These are phyloP conservation scores for Hormaphis cornu DNA, from an alignment of 1,140 invertebrate species.

Conservation along the genomic window DNA sequence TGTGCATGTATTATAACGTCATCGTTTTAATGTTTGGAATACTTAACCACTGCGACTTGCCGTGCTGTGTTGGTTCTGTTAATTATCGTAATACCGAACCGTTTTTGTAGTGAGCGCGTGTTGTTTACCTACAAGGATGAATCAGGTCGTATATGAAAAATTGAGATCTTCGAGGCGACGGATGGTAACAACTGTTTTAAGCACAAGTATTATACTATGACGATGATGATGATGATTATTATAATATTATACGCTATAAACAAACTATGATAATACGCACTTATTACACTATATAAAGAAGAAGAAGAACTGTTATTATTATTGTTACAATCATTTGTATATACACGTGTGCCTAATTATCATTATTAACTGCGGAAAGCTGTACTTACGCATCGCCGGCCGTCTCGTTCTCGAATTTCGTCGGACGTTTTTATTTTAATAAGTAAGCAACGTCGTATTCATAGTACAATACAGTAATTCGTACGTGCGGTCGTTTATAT, in stretches of 20 bases:
- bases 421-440: background rate
- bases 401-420: slow-evolving; percentile 19
- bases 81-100: slow-evolving; percentile 1
- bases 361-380: background rate
- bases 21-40: no score
- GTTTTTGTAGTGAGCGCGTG: background rate
- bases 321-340: no score
- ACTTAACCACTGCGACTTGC: background rate
- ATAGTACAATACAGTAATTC: background rate
- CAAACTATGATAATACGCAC: no score
- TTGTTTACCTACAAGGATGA: background rate
- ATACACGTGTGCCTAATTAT: no score
- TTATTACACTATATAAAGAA: no score
- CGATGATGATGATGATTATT: no score
- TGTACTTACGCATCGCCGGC: no score
- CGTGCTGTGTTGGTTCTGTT: background rate
- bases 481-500: background rate
- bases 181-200: no score
- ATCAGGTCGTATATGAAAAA: slow-evolving; percentile 4
- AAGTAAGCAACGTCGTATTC: no score
- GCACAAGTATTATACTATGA: no score
- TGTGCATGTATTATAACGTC: background rate
- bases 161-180: background rate
- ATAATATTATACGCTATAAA: no score
- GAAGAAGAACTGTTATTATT: no score